phyloP scores from a whole-genome alignment of 2,888 invertebrate genomes.

The Apodemia hepburni region DNA sequence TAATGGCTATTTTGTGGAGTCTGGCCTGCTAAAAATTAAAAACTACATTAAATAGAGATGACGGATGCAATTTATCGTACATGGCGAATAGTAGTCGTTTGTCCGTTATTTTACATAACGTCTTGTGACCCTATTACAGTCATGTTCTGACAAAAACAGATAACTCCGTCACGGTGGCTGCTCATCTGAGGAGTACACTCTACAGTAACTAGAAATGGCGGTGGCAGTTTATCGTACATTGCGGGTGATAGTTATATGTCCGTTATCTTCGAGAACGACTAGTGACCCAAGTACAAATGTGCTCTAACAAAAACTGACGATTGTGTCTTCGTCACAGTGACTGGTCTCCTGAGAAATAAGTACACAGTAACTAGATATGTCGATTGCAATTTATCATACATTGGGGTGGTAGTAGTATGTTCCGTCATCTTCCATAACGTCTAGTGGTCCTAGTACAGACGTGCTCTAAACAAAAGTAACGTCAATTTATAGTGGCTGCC shows the following conservation, averaged over 20 bases:
- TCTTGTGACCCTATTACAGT: not conserved
- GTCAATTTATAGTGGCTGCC: no score
- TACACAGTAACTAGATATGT: not conserved
- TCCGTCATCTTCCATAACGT: not conserved
- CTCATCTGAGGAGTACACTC: not conserved
- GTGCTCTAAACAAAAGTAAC: no score
- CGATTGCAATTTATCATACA: not conserved
- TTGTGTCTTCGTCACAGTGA: not conserved
- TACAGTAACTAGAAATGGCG: slow-evolving; percentile 4
- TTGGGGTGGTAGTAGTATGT: not conserved
- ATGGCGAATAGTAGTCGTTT: not conserved
- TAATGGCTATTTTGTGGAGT: no score
- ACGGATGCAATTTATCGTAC: not conserved
- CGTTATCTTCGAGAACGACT: not conserved
- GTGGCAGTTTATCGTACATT: not conserved
- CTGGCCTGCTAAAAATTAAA: no score
- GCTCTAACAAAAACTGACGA: not conserved
- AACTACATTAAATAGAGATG: slow-evolving; percentile 3
- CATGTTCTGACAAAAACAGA: not conserved
- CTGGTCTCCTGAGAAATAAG: not conserved
- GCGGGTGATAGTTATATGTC: not conserved
- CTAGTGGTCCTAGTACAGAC: not conserved
- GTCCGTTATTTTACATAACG: not conserved
- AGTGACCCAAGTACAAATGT: not conserved
- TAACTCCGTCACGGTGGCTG: not conserved